Conservation (phyloP, 2,888 invertebrate species). For the Fissipunctia ypsillon region DNA sequence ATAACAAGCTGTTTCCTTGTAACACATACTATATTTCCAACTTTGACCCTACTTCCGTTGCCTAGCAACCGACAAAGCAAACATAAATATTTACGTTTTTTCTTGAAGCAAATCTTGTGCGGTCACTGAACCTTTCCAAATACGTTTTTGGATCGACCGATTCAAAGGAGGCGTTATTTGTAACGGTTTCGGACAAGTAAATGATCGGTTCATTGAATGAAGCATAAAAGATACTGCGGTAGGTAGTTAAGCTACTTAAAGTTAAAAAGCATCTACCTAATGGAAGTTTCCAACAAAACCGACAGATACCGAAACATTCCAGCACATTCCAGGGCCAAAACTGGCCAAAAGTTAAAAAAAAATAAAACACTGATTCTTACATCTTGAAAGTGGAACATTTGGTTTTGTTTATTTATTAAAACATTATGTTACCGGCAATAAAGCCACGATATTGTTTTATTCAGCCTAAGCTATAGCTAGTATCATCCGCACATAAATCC, state of each 20-base stretch:
- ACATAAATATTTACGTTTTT: slow-evolving; percentile 75
- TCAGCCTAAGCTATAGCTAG: slow-evolving; percentile 27
- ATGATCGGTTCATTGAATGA: slow-evolving; percentile 9
- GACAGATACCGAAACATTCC: not conserved
- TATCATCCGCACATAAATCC: slow-evolving; percentile 34
- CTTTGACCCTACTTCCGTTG: slow-evolving; percentile 63
- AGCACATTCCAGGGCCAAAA: not conserved
- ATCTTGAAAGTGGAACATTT: slow-evolving; percentile 13
- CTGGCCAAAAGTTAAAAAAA: too few species aligned
- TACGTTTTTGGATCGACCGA: slow-evolving; percentile 36
- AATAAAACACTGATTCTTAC: not conserved
- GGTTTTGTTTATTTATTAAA: slow-evolving; percentile 3
- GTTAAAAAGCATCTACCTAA: not conserved
- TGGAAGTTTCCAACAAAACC: not conserved
- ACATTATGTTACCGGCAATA: slow-evolving; percentile 39
- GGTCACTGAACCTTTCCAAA: slow-evolving; percentile 67
- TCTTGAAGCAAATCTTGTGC: slow-evolving; percentile 61
- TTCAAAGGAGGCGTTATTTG: slow-evolving; percentile 42
- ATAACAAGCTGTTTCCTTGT: slow-evolving; percentile 15
- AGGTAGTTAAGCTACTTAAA: not conserved
- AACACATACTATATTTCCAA: slow-evolving; percentile 41
- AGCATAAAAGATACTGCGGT: not conserved
- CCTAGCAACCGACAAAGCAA: slow-evolving; percentile 70
- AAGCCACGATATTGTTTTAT: slow-evolving; percentile 24
- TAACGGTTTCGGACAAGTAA: slow-evolving; percentile 34